Conservation (phyloP, 2,888 invertebrate species). For the Drosophila imparisetae region DNA sequence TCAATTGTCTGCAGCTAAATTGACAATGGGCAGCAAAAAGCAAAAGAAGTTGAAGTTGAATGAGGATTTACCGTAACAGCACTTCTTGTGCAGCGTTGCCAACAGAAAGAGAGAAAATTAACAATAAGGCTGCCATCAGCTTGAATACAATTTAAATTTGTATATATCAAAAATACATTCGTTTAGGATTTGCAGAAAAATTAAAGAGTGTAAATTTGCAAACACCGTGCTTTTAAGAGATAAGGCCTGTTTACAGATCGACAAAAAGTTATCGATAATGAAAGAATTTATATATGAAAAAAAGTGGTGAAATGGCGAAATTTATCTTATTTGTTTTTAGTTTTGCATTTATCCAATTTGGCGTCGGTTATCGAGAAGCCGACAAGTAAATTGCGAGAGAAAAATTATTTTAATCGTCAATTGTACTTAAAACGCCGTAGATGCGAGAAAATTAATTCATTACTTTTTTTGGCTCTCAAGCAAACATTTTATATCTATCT, state of each 20-base stretch:
- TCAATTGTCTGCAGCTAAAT: slow-evolving; percentile 46
- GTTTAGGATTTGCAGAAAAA: background rate
- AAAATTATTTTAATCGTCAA: background rate
- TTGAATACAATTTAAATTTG: background rate
- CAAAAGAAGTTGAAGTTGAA: slow-evolving; percentile 7
- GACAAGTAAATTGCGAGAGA: background rate
- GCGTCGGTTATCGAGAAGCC: background rate
- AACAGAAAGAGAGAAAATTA: background rate
- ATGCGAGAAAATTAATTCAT: background rate
- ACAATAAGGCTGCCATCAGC: background rate
- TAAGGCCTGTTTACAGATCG: too few relatives aligned
- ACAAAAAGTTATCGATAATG: too few relatives aligned
- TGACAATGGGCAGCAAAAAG: slow-evolving; percentile 2
- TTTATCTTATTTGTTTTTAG: too few relatives aligned
- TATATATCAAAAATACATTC: background rate
- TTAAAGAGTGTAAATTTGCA: too few relatives aligned
- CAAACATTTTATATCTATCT: background rate
- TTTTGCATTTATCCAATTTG: background rate
- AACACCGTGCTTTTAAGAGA: too few relatives aligned
- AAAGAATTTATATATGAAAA: too few relatives aligned
- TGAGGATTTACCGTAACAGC: background rate
- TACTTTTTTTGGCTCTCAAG: background rate
- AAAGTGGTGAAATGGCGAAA: too few relatives aligned
- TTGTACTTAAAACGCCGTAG: background rate
- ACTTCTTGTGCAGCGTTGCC: background rate